Conservation (phyloP, 2,797 vertebrate species). For the Gouania willdenowi region DNA sequence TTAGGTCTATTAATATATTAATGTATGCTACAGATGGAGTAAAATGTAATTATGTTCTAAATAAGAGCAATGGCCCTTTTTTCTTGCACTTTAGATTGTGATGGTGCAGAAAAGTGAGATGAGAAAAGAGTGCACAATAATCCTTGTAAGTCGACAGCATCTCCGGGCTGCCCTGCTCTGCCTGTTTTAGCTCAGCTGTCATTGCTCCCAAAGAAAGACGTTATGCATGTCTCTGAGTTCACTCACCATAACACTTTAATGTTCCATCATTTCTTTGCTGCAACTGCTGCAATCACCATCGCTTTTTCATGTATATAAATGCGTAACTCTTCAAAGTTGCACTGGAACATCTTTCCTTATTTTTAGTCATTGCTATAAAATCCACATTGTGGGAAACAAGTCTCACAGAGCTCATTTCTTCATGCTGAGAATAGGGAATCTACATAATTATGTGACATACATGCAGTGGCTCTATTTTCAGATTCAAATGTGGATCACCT, state of each 20-base stretch:
- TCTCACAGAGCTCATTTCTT: too few relatives aligned
- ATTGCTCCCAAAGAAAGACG: conserved; percentile 44
- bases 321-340: not conserved
- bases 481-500: too few relatives aligned
- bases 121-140: conserved; percentile 20
- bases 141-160: conserved; percentile 41
- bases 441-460: too few relatives aligned
- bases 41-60: not conserved
- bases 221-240: conserved; percentile 6
- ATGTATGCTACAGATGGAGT: not conserved
- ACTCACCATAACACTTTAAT: conserved; percentile 9
- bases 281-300: not conserved
- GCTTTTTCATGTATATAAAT: not conserved
- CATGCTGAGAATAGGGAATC: too few relatives aligned
- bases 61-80: conserved; percentile 1
- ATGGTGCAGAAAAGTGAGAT: conserved; percentile 1
- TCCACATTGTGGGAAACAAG: too few relatives aligned
- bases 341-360: not conserved
- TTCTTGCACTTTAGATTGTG: conserved; percentile 5
- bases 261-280: conserved; percentile 15
- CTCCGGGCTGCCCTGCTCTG: conserved; percentile 39
- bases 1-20: conserved; percentile 34
- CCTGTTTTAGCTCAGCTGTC: conserved; percentile 51
- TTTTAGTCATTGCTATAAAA: not conserved
- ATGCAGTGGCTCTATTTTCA: too few relatives aligned